A percentile compares a stretch with the other conserved stretches of the same genome.
phyloP scores from a whole-genome alignment of 1,140 invertebrate species.

The Geopemphigus sp. region DNA sequence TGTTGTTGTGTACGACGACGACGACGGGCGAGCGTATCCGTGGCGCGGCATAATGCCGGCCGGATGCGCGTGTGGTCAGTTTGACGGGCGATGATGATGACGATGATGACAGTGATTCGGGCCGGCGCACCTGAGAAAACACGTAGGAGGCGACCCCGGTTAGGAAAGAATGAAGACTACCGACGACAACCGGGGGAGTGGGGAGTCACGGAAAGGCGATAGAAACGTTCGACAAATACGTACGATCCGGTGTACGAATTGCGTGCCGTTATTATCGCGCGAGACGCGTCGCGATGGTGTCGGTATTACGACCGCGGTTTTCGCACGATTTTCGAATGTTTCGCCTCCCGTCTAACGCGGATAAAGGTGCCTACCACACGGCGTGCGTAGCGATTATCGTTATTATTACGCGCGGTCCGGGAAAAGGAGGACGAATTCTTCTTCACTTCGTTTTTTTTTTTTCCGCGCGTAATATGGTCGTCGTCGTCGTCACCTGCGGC shows the following conservation, averaged over 20 bases:
- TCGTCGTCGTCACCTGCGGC: slow-evolving; percentile 19
- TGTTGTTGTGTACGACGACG: not conserved
- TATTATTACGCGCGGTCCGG: too few species aligned
- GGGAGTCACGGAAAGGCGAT: too few species aligned
- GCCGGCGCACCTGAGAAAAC: slow-evolving; percentile 33
- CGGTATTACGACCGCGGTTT: not conserved
- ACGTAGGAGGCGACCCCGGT: not conserved
- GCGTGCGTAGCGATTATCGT: not conserved
- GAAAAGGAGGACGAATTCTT: too few species aligned
- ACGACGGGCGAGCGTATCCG: not conserved
- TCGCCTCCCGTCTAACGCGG: too few species aligned
- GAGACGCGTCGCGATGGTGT: not conserved
- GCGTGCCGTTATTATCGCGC: not conserved
- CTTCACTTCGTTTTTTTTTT: too few species aligned
- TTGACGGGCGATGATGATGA: slow-evolving; percentile 37
- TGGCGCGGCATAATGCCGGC: not conserved
- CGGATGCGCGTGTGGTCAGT: slow-evolving; percentile 49
- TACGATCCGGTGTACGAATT: too few species aligned
- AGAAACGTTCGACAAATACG: too few species aligned
- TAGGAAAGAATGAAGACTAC: too few species aligned
- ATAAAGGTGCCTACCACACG: not conserved
- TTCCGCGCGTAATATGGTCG: too few species aligned
- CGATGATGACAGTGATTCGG: slow-evolving; percentile 37
- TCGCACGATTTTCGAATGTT: too few species aligned
- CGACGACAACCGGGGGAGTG: too few species aligned